phyloP scores from a whole-genome alignment of 2,113 vertebrate species.

The Tretioscincus oriximinensis region DNA sequence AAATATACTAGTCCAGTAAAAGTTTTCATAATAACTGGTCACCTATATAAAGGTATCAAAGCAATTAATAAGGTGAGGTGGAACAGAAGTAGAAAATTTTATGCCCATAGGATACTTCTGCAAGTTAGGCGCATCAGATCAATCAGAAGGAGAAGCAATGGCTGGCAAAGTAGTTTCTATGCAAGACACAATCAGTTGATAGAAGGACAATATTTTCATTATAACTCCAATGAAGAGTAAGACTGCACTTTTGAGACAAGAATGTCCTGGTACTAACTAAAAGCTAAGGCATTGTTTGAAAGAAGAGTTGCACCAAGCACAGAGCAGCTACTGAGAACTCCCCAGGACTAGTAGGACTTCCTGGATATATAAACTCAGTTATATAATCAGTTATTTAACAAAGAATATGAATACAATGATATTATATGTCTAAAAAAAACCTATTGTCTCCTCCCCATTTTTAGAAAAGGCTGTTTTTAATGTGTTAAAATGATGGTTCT shows the following conservation, averaged over 20 bases:
- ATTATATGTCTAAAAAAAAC: too few relatives aligned
- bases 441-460: too few relatives aligned
- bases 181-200: neutral
- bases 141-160: neutral
- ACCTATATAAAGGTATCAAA: neutral
- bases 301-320: neutral
- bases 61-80: neutral
- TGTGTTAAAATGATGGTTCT: too few relatives aligned
- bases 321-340: neutral
- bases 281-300: neutral
- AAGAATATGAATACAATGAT: neutral
- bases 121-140: neutral
- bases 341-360: neutral
- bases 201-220: neutral
- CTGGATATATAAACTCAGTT: neutral
- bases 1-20: neutral
- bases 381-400: neutral
- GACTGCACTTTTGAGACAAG: neutral
- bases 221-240: neutral
- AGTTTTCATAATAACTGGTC: neutral
- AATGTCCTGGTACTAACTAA: neutral
- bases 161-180: neutral
- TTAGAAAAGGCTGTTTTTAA: too few relatives aligned
- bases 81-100: neutral
- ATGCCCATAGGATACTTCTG: neutral